Base-by-base conservation (phyloP, 2,113 vertebrate genomes). In the Nothobranchius kuhntae region DNA sequence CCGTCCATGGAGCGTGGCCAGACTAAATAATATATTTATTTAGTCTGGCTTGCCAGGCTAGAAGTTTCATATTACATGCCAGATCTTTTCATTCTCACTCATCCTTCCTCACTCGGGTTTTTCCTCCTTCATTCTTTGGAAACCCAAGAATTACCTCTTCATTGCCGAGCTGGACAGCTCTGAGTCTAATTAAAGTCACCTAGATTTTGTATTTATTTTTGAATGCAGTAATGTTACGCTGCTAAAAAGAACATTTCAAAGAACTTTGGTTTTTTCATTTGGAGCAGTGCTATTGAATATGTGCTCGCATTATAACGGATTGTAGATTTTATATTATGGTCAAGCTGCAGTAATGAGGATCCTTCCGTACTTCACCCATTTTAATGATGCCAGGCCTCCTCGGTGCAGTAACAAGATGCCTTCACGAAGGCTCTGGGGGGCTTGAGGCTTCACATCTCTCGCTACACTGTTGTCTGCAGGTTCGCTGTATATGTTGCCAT, bases 361-460 rank as follows among this genome's bases (percentile, higher is more conserved):
- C n/a, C 59, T 14, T 67, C 36, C 89, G 3, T 92, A 93, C 93
- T 83, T 92, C 77, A 93, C 88, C 93, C 93, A 94, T 92, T 72
- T 91, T 71, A 89, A 79, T 1, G 89, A 90, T 0, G 91, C 86
- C 42, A 78, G 71, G 11, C 88, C 80, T 1, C 73, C 88, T 63
- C 89, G 69, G 78, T 94, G 91, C 59, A 93, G 52, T 3, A 93
- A 81, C 79, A 95, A 44, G 4, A 89, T 68, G 3, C 93, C 94
- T 56, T 93, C 89, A 1, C 85, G 86, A 1, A 94, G 71, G 47
- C 79, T 85, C 0, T 79, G 77, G 0, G 71, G 69, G 0, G 42
- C 59, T 36, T 56, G 24, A 48, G 84, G 13, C 59, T 72, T 61
- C 35, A 81, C 70, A 2, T 7, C 55, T 40, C 13, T 13, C 10